phyloP scores from a whole-genome alignment of 2,888 invertebrate genomes.

The Drosophila pullipes region DNA sequence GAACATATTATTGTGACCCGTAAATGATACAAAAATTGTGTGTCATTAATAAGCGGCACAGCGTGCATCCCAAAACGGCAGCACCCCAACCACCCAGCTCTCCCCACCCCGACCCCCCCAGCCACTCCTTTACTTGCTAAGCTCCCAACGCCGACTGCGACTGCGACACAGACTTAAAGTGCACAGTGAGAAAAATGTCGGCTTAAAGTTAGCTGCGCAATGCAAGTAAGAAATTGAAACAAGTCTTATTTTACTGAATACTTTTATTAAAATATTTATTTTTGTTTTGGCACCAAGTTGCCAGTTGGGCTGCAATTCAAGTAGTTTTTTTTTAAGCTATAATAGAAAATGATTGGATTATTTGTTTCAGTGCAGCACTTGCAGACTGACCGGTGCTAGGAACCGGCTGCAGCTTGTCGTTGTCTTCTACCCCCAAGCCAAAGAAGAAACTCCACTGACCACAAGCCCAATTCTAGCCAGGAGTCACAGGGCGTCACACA shows the following conservation, averaged over 20 bases:
- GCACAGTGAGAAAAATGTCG: conserved; percentile 1
- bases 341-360: not conserved
- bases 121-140: not conserved
- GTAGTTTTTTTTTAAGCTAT: not conserved
- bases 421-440: conserved; percentile 23
- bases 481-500: conserved; percentile 50
- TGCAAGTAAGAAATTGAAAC: not conserved
- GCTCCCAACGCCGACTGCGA: not conserved
- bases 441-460: conserved; percentile 9
- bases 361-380: conserved; percentile 21
- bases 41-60: conserved; percentile 82
- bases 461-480: conserved; percentile 19
- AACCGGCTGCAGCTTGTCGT: conserved; percentile 54
- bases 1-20: conserved; percentile 79
- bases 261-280: not conserved
- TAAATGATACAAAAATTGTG: conserved; percentile 84
- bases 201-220: not conserved
- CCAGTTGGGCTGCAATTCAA: not conserved
- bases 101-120: not conserved
- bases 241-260: not conserved
- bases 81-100: conserved; percentile 13
- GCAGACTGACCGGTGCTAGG: conserved; percentile 67
- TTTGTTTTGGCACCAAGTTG: too few species aligned
- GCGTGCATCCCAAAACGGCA: conserved; percentile 54
- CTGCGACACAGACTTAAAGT: conserved; percentile 6